phyloP scores from a whole-genome alignment of 2,797 vertebrate species.

The Acanthis flammea region DNA sequence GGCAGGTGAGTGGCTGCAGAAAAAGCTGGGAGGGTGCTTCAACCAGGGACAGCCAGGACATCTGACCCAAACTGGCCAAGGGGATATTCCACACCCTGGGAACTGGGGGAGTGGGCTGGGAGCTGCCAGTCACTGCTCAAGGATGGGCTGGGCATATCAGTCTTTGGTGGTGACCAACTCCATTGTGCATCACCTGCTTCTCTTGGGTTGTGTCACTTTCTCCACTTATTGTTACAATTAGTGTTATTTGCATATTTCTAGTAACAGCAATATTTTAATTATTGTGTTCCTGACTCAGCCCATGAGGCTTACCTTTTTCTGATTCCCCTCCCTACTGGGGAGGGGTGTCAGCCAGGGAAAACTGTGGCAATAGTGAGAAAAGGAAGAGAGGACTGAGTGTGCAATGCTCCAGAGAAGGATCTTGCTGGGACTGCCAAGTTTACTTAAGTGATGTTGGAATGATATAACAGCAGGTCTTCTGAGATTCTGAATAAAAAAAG shows the following conservation, averaged over 20 bases:
- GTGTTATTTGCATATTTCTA: not conserved
- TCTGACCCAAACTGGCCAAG: not conserved
- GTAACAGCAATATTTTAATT: not conserved
- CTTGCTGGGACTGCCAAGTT: not conserved
- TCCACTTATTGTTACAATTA: not conserved
- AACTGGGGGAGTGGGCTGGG: not conserved
- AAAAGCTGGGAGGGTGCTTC: not conserved
- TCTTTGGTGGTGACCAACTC: fast-evolving
- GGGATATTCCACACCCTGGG: no score
- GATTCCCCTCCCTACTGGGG: not conserved
- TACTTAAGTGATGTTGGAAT: not conserved
- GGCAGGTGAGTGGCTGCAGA: not conserved
- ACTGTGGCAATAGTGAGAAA: not conserved
- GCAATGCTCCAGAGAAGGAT: not conserved
- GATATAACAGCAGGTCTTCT: not conserved
- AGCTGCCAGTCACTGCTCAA: not conserved
- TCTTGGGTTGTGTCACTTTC: not conserved
- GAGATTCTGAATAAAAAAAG: not conserved
- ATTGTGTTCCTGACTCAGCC: not conserved
- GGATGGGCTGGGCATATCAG: not conserved
- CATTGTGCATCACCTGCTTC: not conserved
- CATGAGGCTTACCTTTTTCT: not conserved
- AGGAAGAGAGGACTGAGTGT: not conserved
- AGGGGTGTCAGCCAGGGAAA: not conserved
- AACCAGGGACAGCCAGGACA: not conserved